Conservation (phyloP, 1,140 invertebrate genomes). For the Delia radicum region DNA sequence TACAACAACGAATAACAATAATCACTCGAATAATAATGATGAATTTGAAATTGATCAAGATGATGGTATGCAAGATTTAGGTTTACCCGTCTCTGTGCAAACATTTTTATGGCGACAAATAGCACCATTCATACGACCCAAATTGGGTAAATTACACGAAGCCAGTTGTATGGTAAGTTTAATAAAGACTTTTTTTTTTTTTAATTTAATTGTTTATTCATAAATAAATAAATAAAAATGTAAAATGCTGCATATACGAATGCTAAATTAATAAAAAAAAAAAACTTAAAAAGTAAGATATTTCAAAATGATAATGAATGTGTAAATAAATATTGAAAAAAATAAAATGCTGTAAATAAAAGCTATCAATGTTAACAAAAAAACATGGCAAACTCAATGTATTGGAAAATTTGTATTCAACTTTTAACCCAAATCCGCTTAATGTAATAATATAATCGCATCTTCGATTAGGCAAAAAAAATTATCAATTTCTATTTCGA, state of each 20-base stretch:
- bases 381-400: background rate
- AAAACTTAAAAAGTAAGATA: background rate
- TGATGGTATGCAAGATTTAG: constrained; percentile 68
- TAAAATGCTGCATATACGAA: constrained; percentile 1
- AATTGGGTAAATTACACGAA: constrained; percentile 93
- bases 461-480: no score
- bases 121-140: constrained; percentile 89
- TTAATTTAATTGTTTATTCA: background rate
- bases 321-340: background rate
- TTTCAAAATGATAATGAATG: background rate
- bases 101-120: constrained; percentile 97
- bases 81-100: constrained; percentile 94
- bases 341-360: constrained; percentile 44
- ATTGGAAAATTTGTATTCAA: background rate
- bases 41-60: constrained; percentile 58
- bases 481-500: no score
- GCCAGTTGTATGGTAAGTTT: constrained; percentile 90
- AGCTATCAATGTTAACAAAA: constrained; percentile 21
- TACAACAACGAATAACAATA: constrained; percentile 37
- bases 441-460: background rate
- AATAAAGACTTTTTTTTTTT: background rate
- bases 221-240: background rate
- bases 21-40: constrained; percentile 46
- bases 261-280: constrained; percentile 6
- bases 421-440: background rate